Evolutionary conservation across 1,140 invertebrate genomes (phyloP).

Genomic region (Trachymyrmex cornetzi): DNA sequence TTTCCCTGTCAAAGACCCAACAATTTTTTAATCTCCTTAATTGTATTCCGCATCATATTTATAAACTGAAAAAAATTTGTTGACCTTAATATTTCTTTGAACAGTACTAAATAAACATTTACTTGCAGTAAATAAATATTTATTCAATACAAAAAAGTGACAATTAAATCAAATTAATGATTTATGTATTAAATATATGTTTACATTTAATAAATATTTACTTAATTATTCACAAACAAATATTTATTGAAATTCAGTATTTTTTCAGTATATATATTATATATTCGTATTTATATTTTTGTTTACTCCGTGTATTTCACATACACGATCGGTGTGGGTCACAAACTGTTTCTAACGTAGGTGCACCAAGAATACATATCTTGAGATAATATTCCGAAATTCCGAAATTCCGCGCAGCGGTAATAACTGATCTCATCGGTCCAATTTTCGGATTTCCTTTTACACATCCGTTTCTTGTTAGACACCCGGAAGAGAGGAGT

Average conservation of each 20-base stretch:
- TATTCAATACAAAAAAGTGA: too few relatives aligned
- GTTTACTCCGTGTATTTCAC: not conserved
- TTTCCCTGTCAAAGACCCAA: not conserved
- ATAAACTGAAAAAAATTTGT: too few relatives aligned
- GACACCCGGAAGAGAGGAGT: not conserved
- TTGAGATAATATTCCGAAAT: constrained; percentile 33
- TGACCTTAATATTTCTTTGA: too few relatives aligned
- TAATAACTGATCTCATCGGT: constrained; percentile 50
- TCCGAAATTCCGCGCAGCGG: constrained; percentile 31
- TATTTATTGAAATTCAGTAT: too few relatives aligned
- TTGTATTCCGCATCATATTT: not conserved
- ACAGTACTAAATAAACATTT: too few relatives aligned
- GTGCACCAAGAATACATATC: not conserved
- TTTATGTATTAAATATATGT: too few relatives aligned
- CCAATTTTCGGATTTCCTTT: constrained; percentile 71
- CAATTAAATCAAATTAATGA: too few relatives aligned
- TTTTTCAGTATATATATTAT: not conserved
- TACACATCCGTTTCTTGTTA: constrained; percentile 69
- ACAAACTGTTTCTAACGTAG: not conserved
- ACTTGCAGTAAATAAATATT: too few relatives aligned
- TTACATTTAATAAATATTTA: too few relatives aligned
- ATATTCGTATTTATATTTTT: not conserved
- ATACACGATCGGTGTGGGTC: too few relatives aligned
- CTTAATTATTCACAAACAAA: too few relatives aligned
- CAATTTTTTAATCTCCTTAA: not conserved